Conservation (phyloP, 1,140 invertebrate species). For the Anagrus nilaparvatae region DNA sequence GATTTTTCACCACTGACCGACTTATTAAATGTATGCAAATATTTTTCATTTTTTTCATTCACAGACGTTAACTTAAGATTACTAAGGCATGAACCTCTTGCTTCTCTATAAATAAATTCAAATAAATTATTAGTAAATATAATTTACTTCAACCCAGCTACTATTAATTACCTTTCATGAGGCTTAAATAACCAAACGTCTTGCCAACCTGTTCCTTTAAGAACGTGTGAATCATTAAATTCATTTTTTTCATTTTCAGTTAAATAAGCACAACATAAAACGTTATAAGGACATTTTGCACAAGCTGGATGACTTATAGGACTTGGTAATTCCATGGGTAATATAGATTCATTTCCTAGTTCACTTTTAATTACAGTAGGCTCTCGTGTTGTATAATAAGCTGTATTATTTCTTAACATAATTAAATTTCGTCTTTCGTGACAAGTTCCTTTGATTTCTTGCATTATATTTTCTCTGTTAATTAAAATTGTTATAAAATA, state of each 20-base stretch:
- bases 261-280: conserved; percentile 62
- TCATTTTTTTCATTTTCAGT: conserved; percentile 36
- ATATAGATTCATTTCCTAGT: conserved; percentile 13
- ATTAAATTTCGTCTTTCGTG: conserved; percentile 73
- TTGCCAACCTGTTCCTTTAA: conserved; percentile 48
- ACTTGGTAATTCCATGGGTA: conserved; percentile 47
- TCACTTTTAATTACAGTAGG: conserved; percentile 18
- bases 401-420: conserved; percentile 72
- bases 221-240: conserved; percentile 42
- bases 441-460: conserved; percentile 57
- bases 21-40: conserved; percentile 41
- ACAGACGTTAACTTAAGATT: conserved; percentile 48
- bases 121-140: too few species aligned
- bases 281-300: conserved; percentile 65
- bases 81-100: conserved; percentile 51
- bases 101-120: conserved; percentile 46
- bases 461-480: conserved; percentile 59
- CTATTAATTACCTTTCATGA: conserved; percentile 35
- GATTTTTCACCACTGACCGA: conserved; percentile 13
- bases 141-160: too few species aligned
- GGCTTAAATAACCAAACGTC: conserved; percentile 57
- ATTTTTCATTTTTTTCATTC: conserved; percentile 37
- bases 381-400: conserved; percentile 50
- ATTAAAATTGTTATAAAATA: too few species aligned
- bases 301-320: conserved; percentile 74